Conservation (phyloP, 1,140 invertebrate genomes). For the Meloidogyne exigua region DNA sequence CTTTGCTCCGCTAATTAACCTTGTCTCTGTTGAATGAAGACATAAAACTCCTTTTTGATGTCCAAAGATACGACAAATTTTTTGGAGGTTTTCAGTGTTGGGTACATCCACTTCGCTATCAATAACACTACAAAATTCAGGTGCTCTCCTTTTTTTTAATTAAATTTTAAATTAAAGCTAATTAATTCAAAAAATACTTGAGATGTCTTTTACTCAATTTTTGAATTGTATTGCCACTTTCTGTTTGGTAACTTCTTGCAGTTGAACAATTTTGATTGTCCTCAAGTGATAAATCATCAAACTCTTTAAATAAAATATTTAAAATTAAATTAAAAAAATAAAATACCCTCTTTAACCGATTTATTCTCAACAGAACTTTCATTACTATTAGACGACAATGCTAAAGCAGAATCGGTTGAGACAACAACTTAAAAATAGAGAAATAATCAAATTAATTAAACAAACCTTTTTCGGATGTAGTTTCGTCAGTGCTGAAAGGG, state of each 20-base stretch:
- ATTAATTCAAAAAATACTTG: neutral
- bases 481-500: neutral
- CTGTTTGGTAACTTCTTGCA: neutral
- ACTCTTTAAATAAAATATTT: neutral
- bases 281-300: neutral
- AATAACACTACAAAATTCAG: neutral
- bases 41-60: neutral
- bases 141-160: neutral
- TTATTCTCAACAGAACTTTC: no score
- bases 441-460: neutral
- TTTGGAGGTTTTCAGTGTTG: neutral
- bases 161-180: neutral
- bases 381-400: neutral
- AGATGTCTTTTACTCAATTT: neutral
- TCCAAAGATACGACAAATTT: neutral
- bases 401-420: neutral
- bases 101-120: neutral
- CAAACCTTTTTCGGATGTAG: neutral
- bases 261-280: neutral
- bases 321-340: no score
- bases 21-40: neutral
- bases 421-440: neutral
- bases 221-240: no score
- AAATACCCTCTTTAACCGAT: neutral
- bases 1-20: neutral